A percentile compares a stretch with the other conserved stretches of the same genome.
phyloP scores from a whole-genome alignment of 1,140 invertebrate species.

The Nebria ingens region DNA sequence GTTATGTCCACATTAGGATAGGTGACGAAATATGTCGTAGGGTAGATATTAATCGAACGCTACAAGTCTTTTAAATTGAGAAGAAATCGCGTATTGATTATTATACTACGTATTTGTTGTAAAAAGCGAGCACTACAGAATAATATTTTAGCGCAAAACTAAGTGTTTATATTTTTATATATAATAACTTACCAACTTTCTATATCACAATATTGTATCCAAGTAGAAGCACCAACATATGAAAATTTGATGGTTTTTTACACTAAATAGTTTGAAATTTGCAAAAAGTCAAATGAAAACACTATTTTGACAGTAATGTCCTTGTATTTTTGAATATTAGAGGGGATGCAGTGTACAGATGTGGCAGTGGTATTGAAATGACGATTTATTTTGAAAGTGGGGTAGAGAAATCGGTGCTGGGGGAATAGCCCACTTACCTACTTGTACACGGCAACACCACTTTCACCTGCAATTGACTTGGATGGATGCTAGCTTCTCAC shows the following conservation, averaged over 20 bases:
- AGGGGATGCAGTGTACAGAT: constrained; percentile 11
- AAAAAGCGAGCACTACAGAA: too few relatives aligned
- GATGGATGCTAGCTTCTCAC: constrained; percentile 1
- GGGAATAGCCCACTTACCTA: constrained; percentile 34
- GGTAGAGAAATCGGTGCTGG: constrained; percentile 25
- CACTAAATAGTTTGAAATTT: neutral
- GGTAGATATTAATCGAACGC: too few relatives aligned
- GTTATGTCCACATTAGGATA: too few relatives aligned
- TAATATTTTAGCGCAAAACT: too few relatives aligned
- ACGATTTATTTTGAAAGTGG: constrained; percentile 25
- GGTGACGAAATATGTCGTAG: too few relatives aligned
- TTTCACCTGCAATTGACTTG: constrained; percentile 27
- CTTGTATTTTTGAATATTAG: constrained; percentile 9
- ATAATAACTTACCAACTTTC: constrained; percentile 9
- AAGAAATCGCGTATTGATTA: too few relatives aligned
- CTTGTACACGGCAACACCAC: constrained; percentile 23
- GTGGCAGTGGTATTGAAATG: constrained; percentile 8
- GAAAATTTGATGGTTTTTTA: neutral
- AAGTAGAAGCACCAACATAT: neutral
- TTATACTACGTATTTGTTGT: too few relatives aligned
- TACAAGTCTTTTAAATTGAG: too few relatives aligned
- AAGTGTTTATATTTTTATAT: too few relatives aligned
- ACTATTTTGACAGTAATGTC: constrained; percentile 2
- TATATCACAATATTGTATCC: neutral
- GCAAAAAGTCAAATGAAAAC: neutral